A percentile compares a stretch with the other conserved stretches of the same genome.
These are phyloP conservation scores for Dendronephthya gigantea DNA, from an alignment of 64 coral and sea anemone species.

Conservation along the genomic window DNA sequence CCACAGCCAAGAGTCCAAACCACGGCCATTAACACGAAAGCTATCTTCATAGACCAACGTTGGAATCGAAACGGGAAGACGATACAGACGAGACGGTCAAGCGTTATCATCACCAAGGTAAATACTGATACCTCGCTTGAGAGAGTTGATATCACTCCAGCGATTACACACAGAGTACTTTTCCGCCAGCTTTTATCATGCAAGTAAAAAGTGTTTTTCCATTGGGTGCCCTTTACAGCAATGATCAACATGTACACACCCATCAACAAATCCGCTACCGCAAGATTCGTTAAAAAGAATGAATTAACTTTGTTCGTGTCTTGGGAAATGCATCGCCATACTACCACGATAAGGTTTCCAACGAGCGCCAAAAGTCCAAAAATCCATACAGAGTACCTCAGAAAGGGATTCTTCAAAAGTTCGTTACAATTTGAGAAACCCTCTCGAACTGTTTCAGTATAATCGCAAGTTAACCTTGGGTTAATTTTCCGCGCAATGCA, in stretches of 20 bases:
- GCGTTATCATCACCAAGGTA: background rate
- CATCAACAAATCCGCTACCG: background rate
- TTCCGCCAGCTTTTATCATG: background rate
- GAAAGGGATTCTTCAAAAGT: background rate
- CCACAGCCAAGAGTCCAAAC: background rate
- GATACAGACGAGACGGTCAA: background rate
- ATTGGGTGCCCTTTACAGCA: background rate
- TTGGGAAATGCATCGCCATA: background rate
- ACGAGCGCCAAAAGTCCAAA: background rate
- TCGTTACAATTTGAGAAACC: background rate
- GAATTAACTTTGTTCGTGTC: background rate
- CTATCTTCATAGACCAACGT: background rate
- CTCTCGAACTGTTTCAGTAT: background rate
- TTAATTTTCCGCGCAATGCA: background rate
- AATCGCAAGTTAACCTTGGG: background rate
- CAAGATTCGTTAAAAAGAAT: background rate
- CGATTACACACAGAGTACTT: background rate
- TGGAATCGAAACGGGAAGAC: background rate
- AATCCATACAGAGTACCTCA: background rate
- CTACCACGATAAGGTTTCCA: background rate
- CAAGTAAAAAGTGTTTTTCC: background rate
- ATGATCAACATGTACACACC: slow-evolving; percentile 7
- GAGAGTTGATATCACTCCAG: background rate
- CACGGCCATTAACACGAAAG: background rate
- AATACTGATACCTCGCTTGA: background rate